A percentile compares a stretch with the other conserved stretches of the same genome.
These are phyloP conservation scores for Zele albiditarsus DNA, from an alignment of 2,888 invertebrate species.

Conservation along the genomic window DNA sequence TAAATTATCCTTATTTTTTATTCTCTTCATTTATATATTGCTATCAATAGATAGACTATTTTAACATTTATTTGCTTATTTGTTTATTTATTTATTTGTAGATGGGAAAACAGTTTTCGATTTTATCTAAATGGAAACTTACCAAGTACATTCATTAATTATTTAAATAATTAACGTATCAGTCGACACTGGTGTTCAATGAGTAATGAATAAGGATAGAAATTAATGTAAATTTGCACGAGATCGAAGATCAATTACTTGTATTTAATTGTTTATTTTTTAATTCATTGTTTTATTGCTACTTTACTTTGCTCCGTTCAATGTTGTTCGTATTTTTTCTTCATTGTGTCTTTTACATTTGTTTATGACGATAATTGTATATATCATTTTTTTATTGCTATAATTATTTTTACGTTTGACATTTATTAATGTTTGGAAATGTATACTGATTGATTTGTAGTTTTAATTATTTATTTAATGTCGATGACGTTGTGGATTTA, in stretches of 20 bases:
- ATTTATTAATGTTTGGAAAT: background rate
- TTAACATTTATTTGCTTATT: background rate
- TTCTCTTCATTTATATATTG: too few species aligned
- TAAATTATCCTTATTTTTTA: background rate
- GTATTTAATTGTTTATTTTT: too few species aligned
- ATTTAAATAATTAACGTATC: constrained; percentile 6
- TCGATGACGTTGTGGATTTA: background rate
- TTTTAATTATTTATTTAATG: background rate
- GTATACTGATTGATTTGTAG: background rate
- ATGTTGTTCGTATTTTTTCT: background rate
- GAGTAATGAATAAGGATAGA: too few species aligned
- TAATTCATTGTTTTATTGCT: too few species aligned
- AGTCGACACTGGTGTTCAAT: background rate
- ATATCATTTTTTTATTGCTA: background rate
- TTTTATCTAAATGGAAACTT: background rate
- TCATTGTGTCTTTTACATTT: background rate
- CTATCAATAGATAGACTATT: background rate
- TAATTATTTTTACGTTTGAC: background rate
- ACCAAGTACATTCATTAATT: background rate
- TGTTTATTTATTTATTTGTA: background rate
- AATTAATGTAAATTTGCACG: too few species aligned
- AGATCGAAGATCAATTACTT: too few species aligned
- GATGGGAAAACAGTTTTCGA: background rate
- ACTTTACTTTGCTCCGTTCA: too few species aligned
- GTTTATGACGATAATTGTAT: background rate